Conservation (phyloP, 2,113 vertebrate genomes). For the Halcyon senegalensis region DNA sequence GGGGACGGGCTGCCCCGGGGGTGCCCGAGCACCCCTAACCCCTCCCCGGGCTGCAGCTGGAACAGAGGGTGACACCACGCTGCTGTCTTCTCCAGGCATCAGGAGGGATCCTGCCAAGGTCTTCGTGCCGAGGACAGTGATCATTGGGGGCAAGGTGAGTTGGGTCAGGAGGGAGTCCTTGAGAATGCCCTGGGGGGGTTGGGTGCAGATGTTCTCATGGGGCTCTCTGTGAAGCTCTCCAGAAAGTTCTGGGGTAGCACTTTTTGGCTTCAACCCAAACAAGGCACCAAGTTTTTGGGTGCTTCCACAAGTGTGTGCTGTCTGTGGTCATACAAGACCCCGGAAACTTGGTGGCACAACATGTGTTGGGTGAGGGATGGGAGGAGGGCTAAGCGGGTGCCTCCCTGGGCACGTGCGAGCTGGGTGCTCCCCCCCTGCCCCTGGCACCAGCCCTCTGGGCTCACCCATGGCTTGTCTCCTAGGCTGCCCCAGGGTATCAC, state of each 20-base stretch:
- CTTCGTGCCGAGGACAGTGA: slow-evolving; percentile 91
- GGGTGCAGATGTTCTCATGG: neutral
- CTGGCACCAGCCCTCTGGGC: neutral
- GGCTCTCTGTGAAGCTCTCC: accelerated
- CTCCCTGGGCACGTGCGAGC: neutral
- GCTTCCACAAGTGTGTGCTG: neutral
- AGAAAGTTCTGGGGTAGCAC: neutral
- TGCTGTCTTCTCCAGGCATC: slow-evolving; percentile 81
- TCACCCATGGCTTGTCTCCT: neutral
- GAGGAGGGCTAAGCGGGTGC: neutral
- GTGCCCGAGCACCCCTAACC: accelerated
- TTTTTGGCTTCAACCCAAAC: neutral
- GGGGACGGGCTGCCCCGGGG: neutral
- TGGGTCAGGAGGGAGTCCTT: too few species aligned
- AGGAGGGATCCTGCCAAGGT: slow-evolving; percentile 82
- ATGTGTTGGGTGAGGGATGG: neutral
- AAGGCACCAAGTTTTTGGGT: neutral
- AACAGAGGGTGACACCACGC: neutral
- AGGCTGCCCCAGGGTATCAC: slow-evolving; percentile 96
- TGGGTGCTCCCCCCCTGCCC: neutral
- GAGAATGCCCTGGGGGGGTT: neutral
- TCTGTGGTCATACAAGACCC: neutral
- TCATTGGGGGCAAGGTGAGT: slow-evolving; percentile 94
- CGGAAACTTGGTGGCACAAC: neutral
- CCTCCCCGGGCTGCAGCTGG: neutral